A percentile compares a stretch with the other conserved stretches of the same genome.
Evolutionary conservation across 2,797 vertebrate species (phyloP).

Genomic region (Hippocampus kuda): DNA sequence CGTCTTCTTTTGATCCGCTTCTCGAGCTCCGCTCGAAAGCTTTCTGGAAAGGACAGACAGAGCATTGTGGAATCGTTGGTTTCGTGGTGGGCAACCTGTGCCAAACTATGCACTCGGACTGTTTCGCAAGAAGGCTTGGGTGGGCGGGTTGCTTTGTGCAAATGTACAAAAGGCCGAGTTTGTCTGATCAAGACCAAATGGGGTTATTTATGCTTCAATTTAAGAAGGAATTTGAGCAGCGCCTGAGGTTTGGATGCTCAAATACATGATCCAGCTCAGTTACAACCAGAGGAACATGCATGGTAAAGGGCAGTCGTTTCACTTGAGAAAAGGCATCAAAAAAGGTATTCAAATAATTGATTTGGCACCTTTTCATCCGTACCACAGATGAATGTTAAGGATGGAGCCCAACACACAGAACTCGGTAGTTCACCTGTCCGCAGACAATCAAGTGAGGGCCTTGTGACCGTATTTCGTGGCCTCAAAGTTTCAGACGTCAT

Average conservation of each 20-base stretch:
- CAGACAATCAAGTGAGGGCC: no score
- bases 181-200: slow-evolving; percentile 50
- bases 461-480: no score
- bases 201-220: slow-evolving; percentile 11
- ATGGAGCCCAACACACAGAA: background rate
- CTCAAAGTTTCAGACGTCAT: background rate
- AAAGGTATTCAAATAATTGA: background rate
- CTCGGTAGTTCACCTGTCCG: background rate
- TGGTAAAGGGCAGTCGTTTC: background rate
- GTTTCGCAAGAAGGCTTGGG: slow-evolving; percentile 34
- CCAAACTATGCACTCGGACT: slow-evolving; percentile 47
- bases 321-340: background rate
- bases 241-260: background rate
- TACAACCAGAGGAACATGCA: background rate
- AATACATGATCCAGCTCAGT: background rate
- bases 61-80: slow-evolving; percentile 39
- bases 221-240: slow-evolving; percentile 1
- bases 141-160: slow-evolving; percentile 13
- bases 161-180: slow-evolving; percentile 20
- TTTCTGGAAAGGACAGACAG: slow-evolving; percentile 53
- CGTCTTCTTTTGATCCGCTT: slow-evolving; percentile 1
- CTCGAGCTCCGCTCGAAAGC: background rate
- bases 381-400: no score
- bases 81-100: slow-evolving; percentile 42
- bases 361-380: background rate